phyloP scores from a whole-genome alignment of 2,113 vertebrate species.

The Megaceryle maxima region DNA sequence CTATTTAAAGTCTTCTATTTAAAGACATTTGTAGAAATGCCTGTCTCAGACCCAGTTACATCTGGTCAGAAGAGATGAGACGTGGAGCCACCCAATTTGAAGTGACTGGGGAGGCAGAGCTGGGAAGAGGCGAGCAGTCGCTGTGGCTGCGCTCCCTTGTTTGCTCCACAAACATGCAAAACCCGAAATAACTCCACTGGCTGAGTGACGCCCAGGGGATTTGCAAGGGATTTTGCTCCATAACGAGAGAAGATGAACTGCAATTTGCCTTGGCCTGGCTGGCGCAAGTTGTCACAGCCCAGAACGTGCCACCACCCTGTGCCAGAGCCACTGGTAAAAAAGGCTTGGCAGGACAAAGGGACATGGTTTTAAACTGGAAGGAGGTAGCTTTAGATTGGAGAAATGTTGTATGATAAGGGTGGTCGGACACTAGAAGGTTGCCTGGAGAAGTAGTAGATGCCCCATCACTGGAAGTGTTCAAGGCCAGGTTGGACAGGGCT shows the following conservation, averaged over 20 bases:
- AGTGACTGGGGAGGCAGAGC: not conserved
- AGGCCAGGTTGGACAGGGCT: accelerated
- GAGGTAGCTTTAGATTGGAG: not conserved
- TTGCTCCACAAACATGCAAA: conserved; percentile 34
- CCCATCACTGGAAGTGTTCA: not conserved
- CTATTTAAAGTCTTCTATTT: conserved; percentile 1
- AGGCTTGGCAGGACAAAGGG: not conserved
- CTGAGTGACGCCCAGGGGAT: not conserved
- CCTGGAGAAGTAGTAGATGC: not conserved
- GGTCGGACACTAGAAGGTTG: not conserved
- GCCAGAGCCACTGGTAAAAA: not conserved
- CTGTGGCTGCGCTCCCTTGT: not conserved
- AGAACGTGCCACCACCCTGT: not conserved
- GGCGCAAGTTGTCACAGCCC: not conserved
- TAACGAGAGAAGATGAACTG: not conserved
- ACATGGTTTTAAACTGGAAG: not conserved
- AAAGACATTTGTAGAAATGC: conserved; percentile 26
- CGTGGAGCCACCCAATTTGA: not conserved
- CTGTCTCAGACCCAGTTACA: not conserved
- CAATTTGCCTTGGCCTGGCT: not conserved
- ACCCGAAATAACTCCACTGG: not conserved
- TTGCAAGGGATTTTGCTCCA: not conserved
- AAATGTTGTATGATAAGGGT: not conserved
- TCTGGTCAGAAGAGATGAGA: not conserved
- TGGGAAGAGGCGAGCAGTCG: not conserved